phyloP scores from a whole-genome alignment of 2,113 vertebrate genomes.

The Elaphurus davidianus region DNA sequence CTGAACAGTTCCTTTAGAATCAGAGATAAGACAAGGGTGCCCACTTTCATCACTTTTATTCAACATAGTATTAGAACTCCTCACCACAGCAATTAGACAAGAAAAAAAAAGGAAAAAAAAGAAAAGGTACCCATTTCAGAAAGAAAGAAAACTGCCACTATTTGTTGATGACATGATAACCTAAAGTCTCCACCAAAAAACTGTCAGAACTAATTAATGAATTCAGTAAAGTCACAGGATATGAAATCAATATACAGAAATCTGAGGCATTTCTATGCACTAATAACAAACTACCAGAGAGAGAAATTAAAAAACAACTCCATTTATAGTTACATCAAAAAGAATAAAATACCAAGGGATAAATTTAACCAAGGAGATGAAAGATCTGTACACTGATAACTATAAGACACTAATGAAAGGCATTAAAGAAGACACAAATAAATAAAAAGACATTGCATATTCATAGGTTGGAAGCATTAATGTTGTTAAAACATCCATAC shows the following conservation, averaged over 20 bases:
- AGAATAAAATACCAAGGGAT: neutral
- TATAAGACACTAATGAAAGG: neutral
- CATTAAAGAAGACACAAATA: neutral
- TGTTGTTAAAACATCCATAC: neutral
- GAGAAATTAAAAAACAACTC: neutral
- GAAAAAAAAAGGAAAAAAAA: neutral
- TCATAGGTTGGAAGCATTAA: neutral
- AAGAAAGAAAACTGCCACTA: neutral
- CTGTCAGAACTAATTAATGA: neutral
- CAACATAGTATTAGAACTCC: neutral
- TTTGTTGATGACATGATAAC: neutral
- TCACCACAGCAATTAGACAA: neutral
- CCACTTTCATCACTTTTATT: neutral
- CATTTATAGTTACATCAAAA: neutral
- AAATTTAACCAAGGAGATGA: neutral
- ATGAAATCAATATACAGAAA: neutral
- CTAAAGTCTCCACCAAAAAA: neutral
- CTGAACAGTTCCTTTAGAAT: neutral
- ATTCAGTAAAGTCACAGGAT: neutral
- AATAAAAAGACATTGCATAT: neutral
- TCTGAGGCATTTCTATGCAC: neutral
- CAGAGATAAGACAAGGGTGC: neutral
- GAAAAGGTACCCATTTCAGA: neutral
- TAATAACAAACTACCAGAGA: neutral
- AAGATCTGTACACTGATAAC: neutral